A percentile compares a stretch with the other conserved stretches of the same genome.
Conservation (phyloP, 2,888 invertebrate species). For the Tenthredo mesomela region DNA sequence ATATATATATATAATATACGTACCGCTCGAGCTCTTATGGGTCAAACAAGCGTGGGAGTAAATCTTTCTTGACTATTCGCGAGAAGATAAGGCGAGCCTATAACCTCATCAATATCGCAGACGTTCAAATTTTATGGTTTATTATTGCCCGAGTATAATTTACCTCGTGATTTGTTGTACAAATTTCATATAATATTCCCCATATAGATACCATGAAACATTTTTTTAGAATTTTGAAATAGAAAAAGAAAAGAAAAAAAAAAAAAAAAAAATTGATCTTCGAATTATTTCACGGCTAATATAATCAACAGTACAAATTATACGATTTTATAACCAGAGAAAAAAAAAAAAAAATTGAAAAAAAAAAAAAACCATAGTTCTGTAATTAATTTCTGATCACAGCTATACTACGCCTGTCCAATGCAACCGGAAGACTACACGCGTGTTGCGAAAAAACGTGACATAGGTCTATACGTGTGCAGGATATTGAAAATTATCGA, state of each 20-base stretch:
- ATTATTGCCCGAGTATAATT: not conserved
- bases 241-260: not conserved
- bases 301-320: too few species aligned
- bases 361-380: not conserved
- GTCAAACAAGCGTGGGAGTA: not conserved
- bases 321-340: not conserved
- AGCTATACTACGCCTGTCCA: not conserved
- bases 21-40: not conserved
- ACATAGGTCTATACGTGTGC: not conserved
- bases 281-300: not conserved
- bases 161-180: not conserved
- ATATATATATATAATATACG: too few species aligned
- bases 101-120: not conserved
- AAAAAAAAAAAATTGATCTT: not conserved
- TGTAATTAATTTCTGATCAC: not conserved
- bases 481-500: not conserved
- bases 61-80: not conserved
- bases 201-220: not conserved
- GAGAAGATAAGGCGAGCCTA: not conserved
- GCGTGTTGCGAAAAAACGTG: not conserved
- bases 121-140: not conserved
- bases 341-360: not conserved
- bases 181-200: too few species aligned
- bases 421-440: not conserved
- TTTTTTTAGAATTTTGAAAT: not conserved